Evolutionary conservation across 1,140 invertebrate genomes (phyloP).

Genomic region (Pseudomyrmex cubaensis): DNA sequence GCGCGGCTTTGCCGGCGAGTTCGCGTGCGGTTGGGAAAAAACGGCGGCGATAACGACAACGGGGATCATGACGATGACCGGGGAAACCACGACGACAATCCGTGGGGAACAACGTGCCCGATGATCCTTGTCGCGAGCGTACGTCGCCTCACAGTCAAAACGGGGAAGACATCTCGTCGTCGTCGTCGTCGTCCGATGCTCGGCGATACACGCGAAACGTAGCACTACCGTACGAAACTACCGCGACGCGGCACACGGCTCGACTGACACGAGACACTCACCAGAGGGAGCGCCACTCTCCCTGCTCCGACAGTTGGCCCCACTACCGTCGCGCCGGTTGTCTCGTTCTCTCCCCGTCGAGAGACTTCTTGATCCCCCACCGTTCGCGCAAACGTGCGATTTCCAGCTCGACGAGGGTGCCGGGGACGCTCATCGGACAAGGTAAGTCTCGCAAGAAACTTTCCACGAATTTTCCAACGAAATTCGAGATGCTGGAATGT

Average conservation of each 20-base stretch:
- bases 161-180: constrained; percentile 25
- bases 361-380: constrained; percentile 18
- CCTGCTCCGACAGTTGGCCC: constrained; percentile 40
- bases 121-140: constrained; percentile 38
- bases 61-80: too few species aligned
- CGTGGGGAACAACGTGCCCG: not conserved
- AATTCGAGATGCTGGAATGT: constrained; percentile 27
- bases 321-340: constrained; percentile 14
- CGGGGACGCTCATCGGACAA: constrained; percentile 35
- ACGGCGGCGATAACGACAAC: not conserved
- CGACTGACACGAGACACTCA: constrained; percentile 77
- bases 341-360: constrained; percentile 38
- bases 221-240: constrained; percentile 68
- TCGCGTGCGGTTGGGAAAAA: not conserved
- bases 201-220: constrained; percentile 49
- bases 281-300: constrained; percentile 79
- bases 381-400: constrained; percentile 16
- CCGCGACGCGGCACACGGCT: constrained; percentile 81
- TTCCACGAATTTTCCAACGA: not conserved
- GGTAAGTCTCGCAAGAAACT: not conserved
- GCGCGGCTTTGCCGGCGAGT: constrained; percentile 12
- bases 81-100: too few species aligned
- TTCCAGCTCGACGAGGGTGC: constrained; percentile 44
- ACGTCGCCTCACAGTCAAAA: constrained; percentile 63
- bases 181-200: constrained; percentile 55